Evolutionary conservation across 2,113 vertebrate genomes (phyloP).

Genomic region (Neolamprologus fasciatus): DNA sequence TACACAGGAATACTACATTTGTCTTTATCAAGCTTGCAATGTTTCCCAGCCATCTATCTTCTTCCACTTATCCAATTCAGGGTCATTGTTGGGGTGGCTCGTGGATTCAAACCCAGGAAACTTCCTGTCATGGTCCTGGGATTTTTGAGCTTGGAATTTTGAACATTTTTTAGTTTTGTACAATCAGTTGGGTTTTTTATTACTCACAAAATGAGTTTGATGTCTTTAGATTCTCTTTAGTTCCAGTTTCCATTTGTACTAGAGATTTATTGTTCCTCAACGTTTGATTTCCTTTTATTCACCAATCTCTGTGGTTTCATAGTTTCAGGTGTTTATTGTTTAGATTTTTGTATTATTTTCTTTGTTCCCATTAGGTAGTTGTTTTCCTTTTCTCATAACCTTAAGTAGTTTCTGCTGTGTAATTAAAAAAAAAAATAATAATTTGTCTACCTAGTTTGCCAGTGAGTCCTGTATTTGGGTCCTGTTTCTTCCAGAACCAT

Average conservation of each 20-base stretch:
- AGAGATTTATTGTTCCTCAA: background rate
- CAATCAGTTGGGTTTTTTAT: background rate
- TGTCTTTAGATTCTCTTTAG: background rate
- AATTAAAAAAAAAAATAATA: background rate
- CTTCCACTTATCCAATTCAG: background rate
- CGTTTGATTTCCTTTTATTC: background rate
- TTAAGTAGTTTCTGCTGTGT: background rate
- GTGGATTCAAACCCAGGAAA: background rate
- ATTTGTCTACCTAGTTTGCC: background rate
- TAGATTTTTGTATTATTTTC: background rate
- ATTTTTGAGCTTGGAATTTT: background rate
- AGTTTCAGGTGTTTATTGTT: background rate
- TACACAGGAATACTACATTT: background rate
- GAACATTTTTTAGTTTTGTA: background rate
- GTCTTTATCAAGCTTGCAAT: background rate
- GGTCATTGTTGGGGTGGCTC: background rate
- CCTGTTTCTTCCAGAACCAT: background rate
- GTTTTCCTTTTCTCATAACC: background rate
- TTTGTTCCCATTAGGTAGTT: background rate
- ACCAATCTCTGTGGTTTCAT: background rate
- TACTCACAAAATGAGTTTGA: background rate
- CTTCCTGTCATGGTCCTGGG: background rate
- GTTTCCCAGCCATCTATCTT: background rate
- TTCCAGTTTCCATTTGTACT: background rate
- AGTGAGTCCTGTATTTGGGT: background rate